Conservation (phyloP, 2,113 vertebrate genomes). For the Rhabdomys dilectus region DNA sequence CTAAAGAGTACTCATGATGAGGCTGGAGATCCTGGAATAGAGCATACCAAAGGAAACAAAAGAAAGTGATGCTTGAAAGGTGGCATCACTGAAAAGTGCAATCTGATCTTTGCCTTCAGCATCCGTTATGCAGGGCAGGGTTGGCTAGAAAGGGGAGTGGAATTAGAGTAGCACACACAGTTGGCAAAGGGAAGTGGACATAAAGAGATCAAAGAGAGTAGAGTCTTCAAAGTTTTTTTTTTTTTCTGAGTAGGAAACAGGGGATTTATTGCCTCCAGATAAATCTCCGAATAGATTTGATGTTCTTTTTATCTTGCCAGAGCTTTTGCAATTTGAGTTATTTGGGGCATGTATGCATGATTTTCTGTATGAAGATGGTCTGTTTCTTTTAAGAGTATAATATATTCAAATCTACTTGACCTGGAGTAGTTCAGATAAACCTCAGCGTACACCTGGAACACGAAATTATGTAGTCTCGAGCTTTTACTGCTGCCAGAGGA, state of each 20-base stretch:
- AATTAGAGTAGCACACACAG: background rate
- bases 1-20: background rate
- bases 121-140: background rate
- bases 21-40: background rate
- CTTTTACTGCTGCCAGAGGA: background rate
- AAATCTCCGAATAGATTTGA: conserved; percentile 48
- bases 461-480: conserved; percentile 5
- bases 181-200: background rate
- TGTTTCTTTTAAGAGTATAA: conserved; percentile 56
- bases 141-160: background rate
- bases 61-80: background rate
- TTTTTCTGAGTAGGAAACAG: conserved; percentile 44
- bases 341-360: background rate
- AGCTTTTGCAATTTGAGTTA: conserved; percentile 54
- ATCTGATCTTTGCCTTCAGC: background rate
- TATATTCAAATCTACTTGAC: conserved; percentile 40
- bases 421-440: background rate
- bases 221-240: background rate
- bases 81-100: conserved; percentile 43
- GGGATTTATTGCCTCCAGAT: background rate
- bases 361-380: background rate
- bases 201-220: conserved; percentile 37
- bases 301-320: conserved; percentile 66
- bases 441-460: conserved; percentile 18
- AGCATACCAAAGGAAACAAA: background rate